Evolutionary conservation across 2,113 vertebrate genomes (phyloP).

Genomic region (Etia nguti): DNA sequence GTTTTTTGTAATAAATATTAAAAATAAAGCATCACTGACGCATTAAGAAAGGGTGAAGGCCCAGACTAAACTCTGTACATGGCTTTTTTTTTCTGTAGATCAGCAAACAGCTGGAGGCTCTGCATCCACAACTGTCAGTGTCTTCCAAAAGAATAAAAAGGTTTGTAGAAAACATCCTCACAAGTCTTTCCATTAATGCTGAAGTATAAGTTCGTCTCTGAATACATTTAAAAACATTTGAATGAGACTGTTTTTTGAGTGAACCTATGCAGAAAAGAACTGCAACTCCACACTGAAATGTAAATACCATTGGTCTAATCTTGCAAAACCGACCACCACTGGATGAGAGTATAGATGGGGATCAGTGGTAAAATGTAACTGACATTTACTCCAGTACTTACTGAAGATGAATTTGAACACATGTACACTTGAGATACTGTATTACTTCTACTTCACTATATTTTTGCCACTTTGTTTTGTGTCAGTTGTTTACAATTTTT

Average conservation of each 20-base stretch:
- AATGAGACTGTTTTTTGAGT: background rate
- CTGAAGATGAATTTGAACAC: too few relatives aligned
- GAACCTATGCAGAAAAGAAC: background rate
- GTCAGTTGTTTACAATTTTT: background rate
- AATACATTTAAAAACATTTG: background rate
- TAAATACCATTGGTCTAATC: background rate
- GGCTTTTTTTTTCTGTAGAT: slow-evolving; percentile 56
- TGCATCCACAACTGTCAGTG: background rate
- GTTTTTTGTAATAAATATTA: background rate
- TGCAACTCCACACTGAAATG: background rate
- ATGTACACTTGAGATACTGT: background rate
- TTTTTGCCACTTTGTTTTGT: background rate
- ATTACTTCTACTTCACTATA: background rate
- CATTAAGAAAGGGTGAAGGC: background rate
- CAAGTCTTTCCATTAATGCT: background rate
- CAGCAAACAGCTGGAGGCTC: slow-evolving; percentile 54
- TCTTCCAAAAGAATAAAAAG: slow-evolving; percentile 63
- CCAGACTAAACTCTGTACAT: background rate
- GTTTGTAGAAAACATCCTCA: slow-evolving; percentile 40
- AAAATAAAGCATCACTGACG: fast-evolving
- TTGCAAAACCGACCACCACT: background rate
- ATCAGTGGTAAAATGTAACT: background rate
- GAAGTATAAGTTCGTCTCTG: background rate
- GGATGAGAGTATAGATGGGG: background rate
- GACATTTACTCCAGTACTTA: too few relatives aligned